A percentile compares a stretch with the other conserved stretches of the same genome.
Conservation (phyloP, 2,113 vertebrate species). For the Reinhardtius hippoglossoides region DNA sequence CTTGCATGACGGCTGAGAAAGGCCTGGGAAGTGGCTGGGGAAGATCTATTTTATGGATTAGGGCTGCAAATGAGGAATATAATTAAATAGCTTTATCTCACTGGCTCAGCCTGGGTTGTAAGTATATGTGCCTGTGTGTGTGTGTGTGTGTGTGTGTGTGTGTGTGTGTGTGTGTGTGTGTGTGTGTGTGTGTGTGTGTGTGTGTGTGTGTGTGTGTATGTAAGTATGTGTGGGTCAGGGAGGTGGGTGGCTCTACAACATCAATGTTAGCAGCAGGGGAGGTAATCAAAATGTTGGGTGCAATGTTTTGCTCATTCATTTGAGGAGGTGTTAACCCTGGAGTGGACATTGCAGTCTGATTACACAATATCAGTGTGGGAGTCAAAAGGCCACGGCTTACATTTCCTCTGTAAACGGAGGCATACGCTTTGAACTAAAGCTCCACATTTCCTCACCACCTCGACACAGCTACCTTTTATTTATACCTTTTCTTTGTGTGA, state of each 20-base stretch:
- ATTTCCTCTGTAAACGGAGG: constrained; percentile 50
- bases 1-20: constrained; percentile 53
- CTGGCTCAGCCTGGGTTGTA: constrained; percentile 61
- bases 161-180: too few species aligned
- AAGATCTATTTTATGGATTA: constrained; percentile 78
- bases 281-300: constrained; percentile 65
- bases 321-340: constrained; percentile 60
- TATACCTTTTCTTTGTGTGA: constrained; percentile 33
- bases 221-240: constrained; percentile 23
- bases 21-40: constrained; percentile 49
- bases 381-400: constrained; percentile 58
- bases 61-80: constrained; percentile 81
- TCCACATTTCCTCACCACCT: constrained; percentile 54
- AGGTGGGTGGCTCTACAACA: constrained; percentile 63
- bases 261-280: constrained; percentile 63
- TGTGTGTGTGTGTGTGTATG: too few species aligned
- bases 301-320: constrained; percentile 55
- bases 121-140: constrained; percentile 28
- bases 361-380: constrained; percentile 53
- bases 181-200: too few species aligned
- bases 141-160: too few species aligned
- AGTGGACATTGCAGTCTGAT: constrained; percentile 69
- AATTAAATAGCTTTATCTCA: constrained; percentile 81
- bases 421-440: constrained; percentile 48
- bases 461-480: constrained; percentile 30